These are phyloP conservation scores for Mionectes olivaceus DNA, from an alignment of 2,797 vertebrate genomes.

Conservation along the genomic window DNA sequence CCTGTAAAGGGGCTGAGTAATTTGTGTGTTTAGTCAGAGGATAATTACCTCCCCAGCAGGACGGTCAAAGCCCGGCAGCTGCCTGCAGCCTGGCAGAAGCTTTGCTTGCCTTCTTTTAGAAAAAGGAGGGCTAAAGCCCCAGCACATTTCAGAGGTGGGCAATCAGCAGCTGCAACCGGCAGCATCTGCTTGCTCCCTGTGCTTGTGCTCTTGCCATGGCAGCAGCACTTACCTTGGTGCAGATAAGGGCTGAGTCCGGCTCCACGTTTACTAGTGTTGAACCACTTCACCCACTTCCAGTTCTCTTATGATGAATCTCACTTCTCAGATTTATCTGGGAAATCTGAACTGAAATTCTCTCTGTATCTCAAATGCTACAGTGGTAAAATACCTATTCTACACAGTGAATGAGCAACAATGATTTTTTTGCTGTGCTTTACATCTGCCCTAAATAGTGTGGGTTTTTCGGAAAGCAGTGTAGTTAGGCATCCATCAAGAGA, in stretches of 20 bases:
- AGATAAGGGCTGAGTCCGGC: neutral
- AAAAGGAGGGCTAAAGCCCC: neutral
- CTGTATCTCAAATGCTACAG: neutral
- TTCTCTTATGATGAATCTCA: neutral
- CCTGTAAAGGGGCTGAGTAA: neutral
- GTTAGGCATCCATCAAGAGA: neutral
- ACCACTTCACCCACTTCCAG: neutral
- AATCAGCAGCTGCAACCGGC: neutral
- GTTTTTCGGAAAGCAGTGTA: neutral
- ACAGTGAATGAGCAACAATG: neutral
- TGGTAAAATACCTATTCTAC: neutral
- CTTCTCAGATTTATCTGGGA: neutral
- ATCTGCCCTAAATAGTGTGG: neutral
- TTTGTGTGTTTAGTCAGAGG: neutral
- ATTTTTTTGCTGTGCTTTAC: neutral
- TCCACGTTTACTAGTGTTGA: neutral
- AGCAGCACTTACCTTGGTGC: accelerated
- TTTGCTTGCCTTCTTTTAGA: neutral
- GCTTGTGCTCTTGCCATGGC: neutral
- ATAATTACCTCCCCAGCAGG: neutral
- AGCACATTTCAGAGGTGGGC: neutral
- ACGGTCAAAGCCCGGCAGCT: neutral
- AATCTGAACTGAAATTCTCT: neutral
- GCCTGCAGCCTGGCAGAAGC: neutral
- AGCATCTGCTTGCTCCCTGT: neutral